Evolutionary conservation across 2,888 invertebrate genomes (phyloP), one percentile per base, ranked within the genome.

Genomic region (Brenthis ino): DNA sequence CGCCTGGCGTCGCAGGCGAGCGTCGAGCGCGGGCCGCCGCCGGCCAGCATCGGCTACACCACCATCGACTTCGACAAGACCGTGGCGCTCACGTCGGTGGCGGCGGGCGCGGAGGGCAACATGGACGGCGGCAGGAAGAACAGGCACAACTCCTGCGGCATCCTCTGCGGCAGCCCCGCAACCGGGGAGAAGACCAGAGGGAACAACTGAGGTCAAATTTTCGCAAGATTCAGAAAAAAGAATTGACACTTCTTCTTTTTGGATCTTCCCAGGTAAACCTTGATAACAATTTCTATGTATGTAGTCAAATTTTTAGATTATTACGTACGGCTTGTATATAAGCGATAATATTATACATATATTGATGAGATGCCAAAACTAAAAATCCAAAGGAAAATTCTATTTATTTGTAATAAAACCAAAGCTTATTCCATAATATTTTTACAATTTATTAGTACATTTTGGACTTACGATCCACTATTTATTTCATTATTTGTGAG

Each of bases 21-120:
- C 70, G 76, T 85, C 37, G 93, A 91, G 24, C 64, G 53, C 54
- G 43, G 16, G 57, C 8, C 57, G 16, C 33, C 37, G 54, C 53
- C 4, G 28, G 28, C 63, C 14, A 37, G 60, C 58, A 93, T 95
- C 76, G 96, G 97, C 63, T 98, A 98, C 83, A 97, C 97, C 11
- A 97, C 97, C 1, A 99, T 99, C 77, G 99, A 99, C 90, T 98
- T 99, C 87, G 96, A 98, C 79, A 97, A 97, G 91, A 99, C 99
- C 0, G 96, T 96, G 65, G 98, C 98, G 28, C 93, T 99, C 43
- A 96, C 96, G 24, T 96, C 97, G 43, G 96, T 96, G 48, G 96
- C 96, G 77, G 94, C 95, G 6, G 94, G 94, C 61, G 93, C 94
- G 67, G 95, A 96, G 72, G 92, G 94, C 63, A 96, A 96, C 81